These are phyloP conservation scores for Raja brachyura DNA, from an alignment of 2,113 vertebrate genomes.

Conservation along the genomic window DNA sequence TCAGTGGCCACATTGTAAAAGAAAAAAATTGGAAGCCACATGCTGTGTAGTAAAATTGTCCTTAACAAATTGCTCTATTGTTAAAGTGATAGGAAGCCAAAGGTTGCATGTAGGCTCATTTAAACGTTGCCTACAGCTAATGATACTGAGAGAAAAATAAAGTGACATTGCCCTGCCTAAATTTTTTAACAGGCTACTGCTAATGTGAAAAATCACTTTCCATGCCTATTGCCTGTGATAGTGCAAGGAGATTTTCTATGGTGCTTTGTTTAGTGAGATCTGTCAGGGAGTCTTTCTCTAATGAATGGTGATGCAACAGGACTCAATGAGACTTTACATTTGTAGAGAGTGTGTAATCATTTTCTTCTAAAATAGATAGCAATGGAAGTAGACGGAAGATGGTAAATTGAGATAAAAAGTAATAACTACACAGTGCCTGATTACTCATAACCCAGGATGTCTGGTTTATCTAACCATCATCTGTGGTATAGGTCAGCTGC, in stretches of 20 bases:
- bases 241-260: conserved; percentile 36
- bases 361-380: not conserved
- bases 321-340: not conserved
- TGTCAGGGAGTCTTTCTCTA: not conserved
- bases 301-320: conserved; percentile 21
- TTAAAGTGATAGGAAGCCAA: conserved; percentile 87
- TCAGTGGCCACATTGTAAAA: conserved; percentile 45
- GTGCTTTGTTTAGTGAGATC: conserved; percentile 29
- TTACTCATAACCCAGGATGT: not conserved
- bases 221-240: conserved; percentile 37
- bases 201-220: conserved; percentile 39
- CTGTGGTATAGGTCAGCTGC: not conserved
- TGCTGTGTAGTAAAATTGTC: conserved; percentile 99
- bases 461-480: not conserved
- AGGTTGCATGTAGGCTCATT: conserved; percentile 99
- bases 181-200: conserved; percentile 67
- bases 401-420: not conserved
- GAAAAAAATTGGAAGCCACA: conserved; percentile 82
- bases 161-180: conserved; percentile 70
- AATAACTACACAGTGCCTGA: not conserved
- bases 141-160: conserved; percentile 49
- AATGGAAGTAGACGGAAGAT: not conserved
- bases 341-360: not conserved
- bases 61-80: conserved; percentile 93
- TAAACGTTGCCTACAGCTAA: conserved; percentile 80